Evolutionary conservation across 2,888 invertebrate genomes (phyloP), one percentile per base, ranked within the genome.

Genomic region (Latrodectus elegans): DNA sequence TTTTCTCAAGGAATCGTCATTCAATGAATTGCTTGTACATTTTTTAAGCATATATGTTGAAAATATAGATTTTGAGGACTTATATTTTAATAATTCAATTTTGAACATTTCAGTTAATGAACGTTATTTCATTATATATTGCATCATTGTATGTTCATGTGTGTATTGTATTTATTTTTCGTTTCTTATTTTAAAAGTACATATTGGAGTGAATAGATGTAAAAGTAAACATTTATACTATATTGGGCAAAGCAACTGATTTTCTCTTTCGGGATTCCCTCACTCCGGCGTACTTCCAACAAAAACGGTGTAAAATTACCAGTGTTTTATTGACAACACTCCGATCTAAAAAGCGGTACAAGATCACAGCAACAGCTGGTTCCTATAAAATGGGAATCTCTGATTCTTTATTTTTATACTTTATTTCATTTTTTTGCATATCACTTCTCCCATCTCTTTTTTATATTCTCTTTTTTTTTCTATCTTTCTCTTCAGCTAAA

Each of bases 251-350:
- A 22, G 15, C 51, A 51, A 81, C 73, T 73, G 81, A 67, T 73
- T 81, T 78, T 68, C 64, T 64, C 49, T 81, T 60, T 74, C 67
- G 17, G 64, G 53, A 77, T 77, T 77, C 77, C 51, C 73, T 60
- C 74, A 68, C 17, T 38, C 60, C 67, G 60, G 17, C 84, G 55
- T 55, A 55, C 80, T 71, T 53, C 70, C n/a, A 84, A 52, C 79
- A 79, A 75, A 84, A 84, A 84, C 71, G 72, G 73, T 84, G 84
- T 84, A 72, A 88, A 88, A 88, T 79, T 80, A 80, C 76, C 71
- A 74, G 84, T 84, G 80, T 88, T 88, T 88, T 88, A 88, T 88
- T 88, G 84, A 84, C 80, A 88, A 80, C 65, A 55, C 71, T 65
- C 68, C 72, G 67, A 70, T 84, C 84, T 76, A 84, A 75, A 74